Base-by-base conservation (phyloP, 2,113 vertebrate species). In the Ranitomeya variabilis region DNA sequence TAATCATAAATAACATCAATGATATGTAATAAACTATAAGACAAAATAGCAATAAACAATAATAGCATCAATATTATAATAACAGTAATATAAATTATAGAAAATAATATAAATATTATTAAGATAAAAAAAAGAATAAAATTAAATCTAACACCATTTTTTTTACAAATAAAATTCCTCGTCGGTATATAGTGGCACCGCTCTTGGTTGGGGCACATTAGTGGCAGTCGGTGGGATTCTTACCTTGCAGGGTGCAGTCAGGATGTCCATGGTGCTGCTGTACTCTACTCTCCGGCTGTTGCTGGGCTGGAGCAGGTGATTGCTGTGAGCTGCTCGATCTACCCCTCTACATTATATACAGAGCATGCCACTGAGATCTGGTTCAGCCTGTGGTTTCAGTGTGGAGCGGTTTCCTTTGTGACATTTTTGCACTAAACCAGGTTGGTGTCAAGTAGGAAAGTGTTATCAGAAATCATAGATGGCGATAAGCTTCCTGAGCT, bases 341-440 rank as follows among this genome's bases (percentile, higher is more conserved):
- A 12, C 9, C 2, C 19, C 69, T 21, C 55, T 8, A 31, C 69
- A 62, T 77, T 86, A 45, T 86, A 86, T 86, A 86, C 55, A 26
- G 84, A 10, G 51, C 21, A 7, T 13, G 3, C 71, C 54, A 13
- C 7, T 45, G 23, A 26, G 45, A 57, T 73, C 71, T 73, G 73
- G 73, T 86, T 45, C 71, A 55, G 2, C 13, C 31, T 86, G 84
- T 77, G 84, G 84, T 86, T 60, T 59, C 10, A 31, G 57, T 55
- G 14, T 69, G 55, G 51, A 83, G 37, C 11, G 62, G 67, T 86
- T 86, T 76, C 84, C 84, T 76, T 57, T 86, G n/a, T 85, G 69
- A 76, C 55, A 59, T 76, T 86, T 86, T 59, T 74, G n/a, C 54
- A 73, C 69, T 37, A 9, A 60, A 12, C 79, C 26, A 45, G 31